Percentiles rank a stretch among this genome's conserved stretches.
phyloP scores from a whole-genome alignment of 2,888 invertebrate genomes.

The Sarcophaga variegata region DNA sequence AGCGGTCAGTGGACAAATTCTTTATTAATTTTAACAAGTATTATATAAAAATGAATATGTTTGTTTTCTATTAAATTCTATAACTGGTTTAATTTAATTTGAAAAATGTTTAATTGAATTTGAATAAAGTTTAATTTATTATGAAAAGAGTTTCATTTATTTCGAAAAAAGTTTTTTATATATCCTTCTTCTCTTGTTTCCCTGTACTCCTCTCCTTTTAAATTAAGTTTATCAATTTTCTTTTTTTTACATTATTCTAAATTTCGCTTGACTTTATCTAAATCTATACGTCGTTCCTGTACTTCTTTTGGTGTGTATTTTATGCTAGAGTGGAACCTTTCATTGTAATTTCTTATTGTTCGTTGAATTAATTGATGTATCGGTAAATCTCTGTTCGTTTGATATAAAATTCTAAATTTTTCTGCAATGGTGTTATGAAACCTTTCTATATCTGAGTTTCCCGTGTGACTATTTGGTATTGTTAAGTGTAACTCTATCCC shows the following conservation, averaged over 20 bases:
- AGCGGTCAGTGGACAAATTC: too few species aligned
- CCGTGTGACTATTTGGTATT: neutral
- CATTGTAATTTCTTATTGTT: slow-evolving; percentile 44
- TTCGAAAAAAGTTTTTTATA: slow-evolving; percentile 24
- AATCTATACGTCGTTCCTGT: slow-evolving; percentile 8
- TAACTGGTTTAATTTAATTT: too few species aligned
- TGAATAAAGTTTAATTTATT: too few species aligned
- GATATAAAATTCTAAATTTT: slow-evolving; percentile 34
- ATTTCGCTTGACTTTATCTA: slow-evolving; percentile 27
- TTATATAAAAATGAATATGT: too few species aligned
- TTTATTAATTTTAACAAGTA: too few species aligned
- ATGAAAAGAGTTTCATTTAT: too few species aligned
- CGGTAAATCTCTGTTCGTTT: slow-evolving; percentile 38
- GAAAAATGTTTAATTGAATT: too few species aligned
- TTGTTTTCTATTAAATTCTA: too few species aligned
- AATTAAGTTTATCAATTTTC: slow-evolving; percentile 49
- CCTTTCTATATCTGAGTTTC: slow-evolving; percentile 67
- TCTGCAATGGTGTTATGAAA: slow-evolving; percentile 58
- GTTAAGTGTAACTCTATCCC: too few species aligned
- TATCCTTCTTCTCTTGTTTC: slow-evolving; percentile 38
- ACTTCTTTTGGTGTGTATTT: slow-evolving; percentile 26
- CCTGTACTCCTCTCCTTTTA: slow-evolving; percentile 35
- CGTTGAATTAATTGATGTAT: slow-evolving; percentile 32
- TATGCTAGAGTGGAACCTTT: slow-evolving; percentile 18
- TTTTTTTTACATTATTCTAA: slow-evolving; percentile 53